Evolutionary conservation across 2,888 invertebrate genomes (phyloP).

Genomic region (Sminthurides aquaticus): DNA sequence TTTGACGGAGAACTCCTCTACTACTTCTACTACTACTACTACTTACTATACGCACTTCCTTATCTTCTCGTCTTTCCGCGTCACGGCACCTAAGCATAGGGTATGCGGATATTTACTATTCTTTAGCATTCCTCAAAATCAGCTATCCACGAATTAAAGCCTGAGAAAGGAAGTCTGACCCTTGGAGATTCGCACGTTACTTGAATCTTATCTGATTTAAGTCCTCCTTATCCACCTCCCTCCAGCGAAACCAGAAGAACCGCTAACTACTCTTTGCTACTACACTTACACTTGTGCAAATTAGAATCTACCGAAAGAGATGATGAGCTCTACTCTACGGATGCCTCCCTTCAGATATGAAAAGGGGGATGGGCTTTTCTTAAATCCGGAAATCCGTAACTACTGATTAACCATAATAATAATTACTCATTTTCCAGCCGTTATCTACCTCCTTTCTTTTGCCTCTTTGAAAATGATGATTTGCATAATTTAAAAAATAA

Average conservation of each 20-base stretch:
- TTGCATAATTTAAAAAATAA: background rate
- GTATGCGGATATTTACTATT: slow-evolving; percentile 18
- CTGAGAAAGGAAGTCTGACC: slow-evolving; percentile 13
- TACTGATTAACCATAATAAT: background rate
- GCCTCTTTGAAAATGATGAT: background rate
- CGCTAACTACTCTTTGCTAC: too few species aligned
- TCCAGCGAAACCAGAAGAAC: too few species aligned
- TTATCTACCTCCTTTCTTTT: background rate
- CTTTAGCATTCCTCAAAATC: background rate
- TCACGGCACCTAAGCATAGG: slow-evolving; percentile 9
- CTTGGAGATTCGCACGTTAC: slow-evolving; percentile 8
- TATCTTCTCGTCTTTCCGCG: slow-evolving; percentile 1
- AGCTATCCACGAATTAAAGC: slow-evolving; percentile 4
- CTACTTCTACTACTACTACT: background rate
- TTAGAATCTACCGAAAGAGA: too few species aligned
- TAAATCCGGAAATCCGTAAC: background rate
- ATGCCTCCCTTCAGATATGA: too few species aligned
- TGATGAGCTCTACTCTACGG: too few species aligned
- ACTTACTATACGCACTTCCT: background rate
- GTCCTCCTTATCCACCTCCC: background rate
- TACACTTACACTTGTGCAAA: background rate
- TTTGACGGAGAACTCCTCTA: background rate
- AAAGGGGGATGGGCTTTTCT: too few species aligned
- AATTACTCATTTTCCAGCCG: background rate
- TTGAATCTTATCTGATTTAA: slow-evolving; percentile 8